Base-by-base conservation (phyloP, 2,888 invertebrate species). In the Lysandra bellargus region DNA sequence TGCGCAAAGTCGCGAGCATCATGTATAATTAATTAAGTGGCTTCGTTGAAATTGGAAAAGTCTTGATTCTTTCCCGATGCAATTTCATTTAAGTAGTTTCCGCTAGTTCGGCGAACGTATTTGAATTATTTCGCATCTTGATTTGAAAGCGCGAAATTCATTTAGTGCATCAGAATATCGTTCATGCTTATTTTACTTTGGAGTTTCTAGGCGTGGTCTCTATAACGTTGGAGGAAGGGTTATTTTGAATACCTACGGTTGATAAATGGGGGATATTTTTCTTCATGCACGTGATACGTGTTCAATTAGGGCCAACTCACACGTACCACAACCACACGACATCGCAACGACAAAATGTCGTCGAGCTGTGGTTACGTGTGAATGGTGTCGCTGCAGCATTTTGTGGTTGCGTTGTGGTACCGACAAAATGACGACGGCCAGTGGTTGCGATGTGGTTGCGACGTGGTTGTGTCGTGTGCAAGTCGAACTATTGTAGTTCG, bases 211-310 rank as follows among this genome's bases (percentile, higher is more conserved):
- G 57, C 17, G 57, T 57, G 17, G 14, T 57, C 57, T 57, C 17
- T 57, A 57, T 57, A 4, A 57, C 17, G 57, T 17, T 57, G 57
- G 57, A 57, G 4, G 4, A 57, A 57, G 57, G 57, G 17, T 57
- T 57, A 57, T 17, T 57, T 57, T 57, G 17, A 57, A 57, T 57
- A 17, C 57, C 17, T 57, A 57, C 1, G 57, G 49, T 64, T 44
- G 44, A 64, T 69, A 44, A 69, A 74, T 37, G 40, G 30, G 7
- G 57, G 1, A 79, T 44, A 61, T 61, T 79, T 78, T 79, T 79
- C 44, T 75, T 60, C 60, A 6, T n/a, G 79, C 40, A 76, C 57
- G 76, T 76, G 33, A 76, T 57, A 79, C 74, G 74, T 79, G 79
- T 75, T 75, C 75, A 79, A 79, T 79, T 74, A 23, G 23, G 23